Conservation (phyloP, 2,888 invertebrate genomes). For the Loripinus fragilis region DNA sequence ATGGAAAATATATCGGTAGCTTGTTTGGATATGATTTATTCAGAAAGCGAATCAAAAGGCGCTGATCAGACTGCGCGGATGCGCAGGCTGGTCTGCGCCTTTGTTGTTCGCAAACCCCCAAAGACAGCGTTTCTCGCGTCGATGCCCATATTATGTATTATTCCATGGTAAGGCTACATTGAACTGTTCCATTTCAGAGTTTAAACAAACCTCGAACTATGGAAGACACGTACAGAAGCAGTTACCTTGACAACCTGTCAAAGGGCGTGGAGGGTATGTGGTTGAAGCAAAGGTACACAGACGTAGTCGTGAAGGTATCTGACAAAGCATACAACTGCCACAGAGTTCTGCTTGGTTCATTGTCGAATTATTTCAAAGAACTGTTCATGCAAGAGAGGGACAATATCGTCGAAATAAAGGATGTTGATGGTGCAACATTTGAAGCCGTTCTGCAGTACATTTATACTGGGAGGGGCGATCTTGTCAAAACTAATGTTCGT, state of each 20-base stretch:
- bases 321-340: conserved; percentile 49
- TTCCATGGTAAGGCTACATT: no score
- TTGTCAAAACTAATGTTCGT: conserved; percentile 91
- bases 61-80: no score
- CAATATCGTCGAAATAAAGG: conserved; percentile 45
- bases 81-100: no score
- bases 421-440: conserved; percentile 89
- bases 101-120: no score
- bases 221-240: conserved; percentile 33
- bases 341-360: conserved; percentile 48
- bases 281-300: conserved; percentile 48
- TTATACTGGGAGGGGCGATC: conserved; percentile 90
- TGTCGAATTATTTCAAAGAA: conserved; percentile 58
- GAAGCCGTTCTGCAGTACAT: conserved; percentile 91
- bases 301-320: conserved; percentile 55
- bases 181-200: neutral
- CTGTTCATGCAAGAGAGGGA: conserved; percentile 47
- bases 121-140: no score
- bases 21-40: no score
- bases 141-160: neutral
- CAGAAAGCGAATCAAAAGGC: no score
- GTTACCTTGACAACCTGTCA: conserved; percentile 54
- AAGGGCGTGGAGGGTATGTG: conserved; percentile 49
- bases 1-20: no score
- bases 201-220: conserved; percentile 16